Evolutionary conservation across 2,797 vertebrate genomes (phyloP).

Genomic region (Enteromius trimaculatus): DNA sequence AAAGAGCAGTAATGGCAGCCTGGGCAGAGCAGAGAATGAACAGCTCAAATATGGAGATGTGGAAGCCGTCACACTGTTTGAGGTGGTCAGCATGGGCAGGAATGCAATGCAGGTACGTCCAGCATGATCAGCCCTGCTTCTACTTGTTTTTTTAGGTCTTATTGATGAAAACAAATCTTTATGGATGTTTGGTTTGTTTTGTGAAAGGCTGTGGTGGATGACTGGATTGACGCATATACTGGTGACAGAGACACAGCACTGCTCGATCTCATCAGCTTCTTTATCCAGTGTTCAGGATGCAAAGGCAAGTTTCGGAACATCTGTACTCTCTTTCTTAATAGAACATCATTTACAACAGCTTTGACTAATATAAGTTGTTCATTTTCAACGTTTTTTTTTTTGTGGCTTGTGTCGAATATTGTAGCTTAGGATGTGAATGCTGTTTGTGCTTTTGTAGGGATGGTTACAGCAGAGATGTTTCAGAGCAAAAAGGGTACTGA

Average conservation of each 20-base stretch:
- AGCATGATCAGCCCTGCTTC: not conserved
- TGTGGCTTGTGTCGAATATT: not conserved
- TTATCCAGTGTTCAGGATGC: constrained; percentile 93
- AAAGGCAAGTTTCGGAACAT: constrained; percentile 78
- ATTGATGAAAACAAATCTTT: not conserved
- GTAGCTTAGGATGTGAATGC: not conserved
- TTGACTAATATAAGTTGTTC: not conserved
- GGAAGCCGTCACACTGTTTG: constrained; percentile 89
- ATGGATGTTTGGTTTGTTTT: constrained; percentile 8
- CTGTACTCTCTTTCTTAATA: not conserved
- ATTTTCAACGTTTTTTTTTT: not conserved
- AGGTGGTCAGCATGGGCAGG: constrained; percentile 90
- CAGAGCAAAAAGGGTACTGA: constrained; percentile 82
- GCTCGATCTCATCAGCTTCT: constrained; percentile 93
- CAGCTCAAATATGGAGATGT: constrained; percentile 73
- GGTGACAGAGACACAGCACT: constrained; percentile 87
- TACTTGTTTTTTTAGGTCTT: not conserved
- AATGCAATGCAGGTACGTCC: constrained; percentile 86
- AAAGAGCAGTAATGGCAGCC: constrained; percentile 55
- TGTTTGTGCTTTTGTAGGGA: constrained; percentile 71
- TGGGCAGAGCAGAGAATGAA: constrained; percentile 64
- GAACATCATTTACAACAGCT: not conserved
- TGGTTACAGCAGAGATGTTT: constrained; percentile 94
- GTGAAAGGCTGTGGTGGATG: constrained; percentile 85
- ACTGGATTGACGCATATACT: constrained; percentile 89